A percentile compares a stretch with the other conserved stretches of the same genome.
Conservation (phyloP, 2,797 vertebrate species). For the Macroramphosus scolopax region DNA sequence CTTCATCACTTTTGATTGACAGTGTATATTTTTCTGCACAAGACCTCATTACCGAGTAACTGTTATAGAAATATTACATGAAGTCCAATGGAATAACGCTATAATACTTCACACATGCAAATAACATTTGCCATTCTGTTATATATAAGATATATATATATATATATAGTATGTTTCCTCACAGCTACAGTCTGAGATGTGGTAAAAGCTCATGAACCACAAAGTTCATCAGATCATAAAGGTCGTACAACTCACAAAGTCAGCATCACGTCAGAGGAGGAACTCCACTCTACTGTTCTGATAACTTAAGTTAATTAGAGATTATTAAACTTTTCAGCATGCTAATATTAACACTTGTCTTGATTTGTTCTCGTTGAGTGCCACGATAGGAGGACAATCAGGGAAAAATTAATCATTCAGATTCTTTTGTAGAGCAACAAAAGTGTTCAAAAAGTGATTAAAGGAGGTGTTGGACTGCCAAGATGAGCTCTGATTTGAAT, state of each 20-base stretch:
- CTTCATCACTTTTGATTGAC: slow-evolving; percentile 43
- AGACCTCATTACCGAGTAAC: slow-evolving; percentile 32
- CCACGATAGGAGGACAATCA: slow-evolving; percentile 8
- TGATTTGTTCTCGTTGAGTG: slow-evolving; percentile 2
- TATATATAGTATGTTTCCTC: too few relatives aligned
- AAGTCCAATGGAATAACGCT: too few relatives aligned
- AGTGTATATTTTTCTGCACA: slow-evolving; percentile 25
- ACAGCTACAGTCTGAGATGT: background rate
- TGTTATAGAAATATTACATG: too few relatives aligned
- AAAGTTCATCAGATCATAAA: background rate
- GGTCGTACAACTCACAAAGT: background rate
- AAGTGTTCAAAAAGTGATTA: too few relatives aligned
- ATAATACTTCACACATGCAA: too few relatives aligned
- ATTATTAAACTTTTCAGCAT: slow-evolving; percentile 8
- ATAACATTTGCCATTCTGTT: too few relatives aligned
- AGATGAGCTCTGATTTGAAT: too few relatives aligned
- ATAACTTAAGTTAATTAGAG: background rate
- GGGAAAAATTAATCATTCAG: too few relatives aligned
- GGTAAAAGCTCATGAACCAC: background rate
- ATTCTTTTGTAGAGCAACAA: too few relatives aligned
- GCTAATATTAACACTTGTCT: background rate
- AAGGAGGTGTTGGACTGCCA: too few relatives aligned
- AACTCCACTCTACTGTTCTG: background rate
- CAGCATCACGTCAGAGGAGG: too few relatives aligned
- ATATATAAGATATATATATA: too few relatives aligned